Base-by-base conservation (phyloP, 2,113 vertebrate genomes). In the Aptenodytes patagonicus region DNA sequence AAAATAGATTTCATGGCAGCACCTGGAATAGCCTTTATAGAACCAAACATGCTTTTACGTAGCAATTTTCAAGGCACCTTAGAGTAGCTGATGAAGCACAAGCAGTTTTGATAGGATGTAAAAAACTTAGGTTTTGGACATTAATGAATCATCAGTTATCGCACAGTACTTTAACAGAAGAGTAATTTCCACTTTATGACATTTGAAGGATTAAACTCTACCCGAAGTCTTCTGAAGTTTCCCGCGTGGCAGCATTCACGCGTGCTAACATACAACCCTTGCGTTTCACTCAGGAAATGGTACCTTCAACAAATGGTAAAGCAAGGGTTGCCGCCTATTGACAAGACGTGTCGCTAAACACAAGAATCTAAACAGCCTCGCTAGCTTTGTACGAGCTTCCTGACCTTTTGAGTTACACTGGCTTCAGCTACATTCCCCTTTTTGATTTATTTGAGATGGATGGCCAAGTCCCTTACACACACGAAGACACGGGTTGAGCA, bases 1-100 rank as follows among this genome's bases (percentile, higher is more conserved):
- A 87, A 96, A 93, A 93, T n/a, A 95, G 64, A 82, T 83, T 79
- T 75, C 73, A 82, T 38, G 84, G 72, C 87, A 89, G 75, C 83
- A 92, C 73, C 79, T 86, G 68, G 54, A 83, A 95, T 13, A 13
- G 83, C 62, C 76, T 83, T 82, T 83, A 82, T 55, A 95, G 90
- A 94, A 68, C 34, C 55, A 76, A 85, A 80, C 15, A 32, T 26
- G 34, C 15, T 85, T 91, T 73, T 55, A 72, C 8, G 0, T 2
- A 58, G n/a, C 25, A 62, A 61, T 72, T 95, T 85, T 69, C 73
- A 89, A 85, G 54, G 34, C n/a, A 80, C 51, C 62, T 58, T 28
- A n/a, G 83, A 69, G 76, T 26, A 72, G 62, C 46, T 66, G 16
- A 82, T 0, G 0, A 87, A 87, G 20, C 54, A 54, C 1, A 0